Evolutionary conservation across 2,797 vertebrate genomes (phyloP).

Genomic region (Morus bassanus): DNA sequence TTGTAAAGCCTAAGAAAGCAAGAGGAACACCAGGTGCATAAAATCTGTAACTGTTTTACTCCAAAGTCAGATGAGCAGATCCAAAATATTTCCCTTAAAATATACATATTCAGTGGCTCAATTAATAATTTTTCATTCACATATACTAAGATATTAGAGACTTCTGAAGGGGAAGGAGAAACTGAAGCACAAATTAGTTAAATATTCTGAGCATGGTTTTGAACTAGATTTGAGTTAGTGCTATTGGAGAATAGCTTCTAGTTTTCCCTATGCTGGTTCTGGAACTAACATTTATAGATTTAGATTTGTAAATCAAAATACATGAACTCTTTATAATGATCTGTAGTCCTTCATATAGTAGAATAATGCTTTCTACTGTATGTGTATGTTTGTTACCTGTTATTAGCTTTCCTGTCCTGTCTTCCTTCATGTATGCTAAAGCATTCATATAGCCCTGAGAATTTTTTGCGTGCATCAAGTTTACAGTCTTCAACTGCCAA

Average conservation of each 20-base stretch:
- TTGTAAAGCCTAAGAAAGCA: background rate
- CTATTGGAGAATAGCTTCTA: background rate
- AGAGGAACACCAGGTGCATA: background rate
- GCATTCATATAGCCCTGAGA: background rate
- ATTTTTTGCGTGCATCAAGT: background rate
- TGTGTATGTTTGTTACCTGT: background rate
- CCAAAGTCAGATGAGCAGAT: background rate
- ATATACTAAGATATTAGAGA: background rate
- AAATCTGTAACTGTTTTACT: background rate
- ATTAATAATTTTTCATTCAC: background rate
- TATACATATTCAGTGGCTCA: background rate
- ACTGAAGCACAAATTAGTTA: background rate
- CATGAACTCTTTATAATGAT: background rate
- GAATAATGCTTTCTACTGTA: background rate
- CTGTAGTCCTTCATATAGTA: background rate
- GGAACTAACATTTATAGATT: background rate
- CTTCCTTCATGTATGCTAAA: background rate
- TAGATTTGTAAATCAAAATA: background rate
- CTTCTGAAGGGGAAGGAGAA: background rate
- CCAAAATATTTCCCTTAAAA: background rate
- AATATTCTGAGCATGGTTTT: background rate
- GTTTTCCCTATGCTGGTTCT: background rate
- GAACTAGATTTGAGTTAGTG: background rate
- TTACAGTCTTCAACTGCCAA: background rate
- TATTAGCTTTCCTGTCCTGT: background rate